phyloP scores from a whole-genome alignment of 2,113 vertebrate genomes.

The Lophochroa leadbeateri region DNA sequence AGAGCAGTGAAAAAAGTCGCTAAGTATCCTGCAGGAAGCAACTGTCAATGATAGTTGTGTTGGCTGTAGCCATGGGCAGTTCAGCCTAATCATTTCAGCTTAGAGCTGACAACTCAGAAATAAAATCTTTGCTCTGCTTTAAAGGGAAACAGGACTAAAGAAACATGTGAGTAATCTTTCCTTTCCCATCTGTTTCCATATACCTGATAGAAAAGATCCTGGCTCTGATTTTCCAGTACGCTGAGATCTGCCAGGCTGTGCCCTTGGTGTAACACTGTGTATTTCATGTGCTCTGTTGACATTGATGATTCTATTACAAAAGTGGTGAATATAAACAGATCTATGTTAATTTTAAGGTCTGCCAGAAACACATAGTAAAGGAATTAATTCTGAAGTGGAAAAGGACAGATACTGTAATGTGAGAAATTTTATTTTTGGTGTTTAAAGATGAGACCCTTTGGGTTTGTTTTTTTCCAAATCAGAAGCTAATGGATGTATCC shows the following conservation, averaged over 20 bases:
- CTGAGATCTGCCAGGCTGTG: not conserved
- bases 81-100: not conserved
- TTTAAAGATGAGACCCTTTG: not conserved
- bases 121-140: not conserved
- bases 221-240: not conserved
- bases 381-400: not conserved
- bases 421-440: not conserved
- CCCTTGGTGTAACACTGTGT: not conserved
- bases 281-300: not conserved
- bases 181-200: not conserved
- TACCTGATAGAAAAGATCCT: not conserved
- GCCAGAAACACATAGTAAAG: not conserved
- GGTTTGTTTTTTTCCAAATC: not conserved
- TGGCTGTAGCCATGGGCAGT: not conserved
- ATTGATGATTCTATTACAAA: not conserved
- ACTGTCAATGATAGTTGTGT: not conserved
- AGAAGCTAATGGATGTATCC: not conserved
- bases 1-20: not conserved
- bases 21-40: not conserved
- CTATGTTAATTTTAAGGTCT: slow-evolving; percentile 40
- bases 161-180: not conserved
- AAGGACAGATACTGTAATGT: not conserved
- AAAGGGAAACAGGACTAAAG: not conserved
- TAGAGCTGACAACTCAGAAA: not conserved
- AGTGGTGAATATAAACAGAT: slow-evolving; percentile 33